Conservation (phyloP, 64 coral and sea anemone genomes). For the Catalaphyllia jardinei region DNA sequence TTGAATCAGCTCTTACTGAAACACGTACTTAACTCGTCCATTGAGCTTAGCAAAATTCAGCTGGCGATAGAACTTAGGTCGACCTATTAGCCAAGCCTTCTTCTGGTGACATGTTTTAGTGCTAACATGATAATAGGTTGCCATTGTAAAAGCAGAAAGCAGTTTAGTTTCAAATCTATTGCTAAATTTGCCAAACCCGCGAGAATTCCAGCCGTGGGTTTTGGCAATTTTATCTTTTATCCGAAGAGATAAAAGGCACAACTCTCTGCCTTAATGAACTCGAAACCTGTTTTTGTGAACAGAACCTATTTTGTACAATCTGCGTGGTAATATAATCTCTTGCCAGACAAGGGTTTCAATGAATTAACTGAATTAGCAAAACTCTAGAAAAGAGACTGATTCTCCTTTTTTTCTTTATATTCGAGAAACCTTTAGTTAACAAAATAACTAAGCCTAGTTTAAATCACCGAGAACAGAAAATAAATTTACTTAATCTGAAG, state of each 20-base stretch:
- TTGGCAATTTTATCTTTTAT: too few species aligned
- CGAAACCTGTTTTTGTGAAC: too few species aligned
- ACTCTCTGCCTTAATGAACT: background rate
- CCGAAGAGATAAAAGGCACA: background rate
- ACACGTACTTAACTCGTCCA: background rate
- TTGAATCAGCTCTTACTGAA: background rate
- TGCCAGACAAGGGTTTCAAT: background rate
- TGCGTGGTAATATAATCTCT: background rate
- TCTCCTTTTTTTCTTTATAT: background rate
- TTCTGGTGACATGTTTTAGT: background rate
- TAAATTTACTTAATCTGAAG: background rate
- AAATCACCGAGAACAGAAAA: background rate
- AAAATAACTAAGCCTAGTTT: background rate
- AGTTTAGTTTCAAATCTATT: background rate
- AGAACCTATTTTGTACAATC: too few species aligned
- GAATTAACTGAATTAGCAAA: background rate
- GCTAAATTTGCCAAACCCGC: background rate
- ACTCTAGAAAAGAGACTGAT: too few species aligned
- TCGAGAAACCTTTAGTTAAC: background rate
- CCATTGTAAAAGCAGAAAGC: background rate
- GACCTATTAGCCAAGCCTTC: background rate
- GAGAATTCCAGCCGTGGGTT: too few species aligned
- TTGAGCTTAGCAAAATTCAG: background rate
- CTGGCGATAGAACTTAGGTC: background rate
- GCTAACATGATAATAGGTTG: background rate